These are phyloP conservation scores for Venusia cambrica DNA, from an alignment of 2,888 invertebrate species.

Conservation along the genomic window DNA sequence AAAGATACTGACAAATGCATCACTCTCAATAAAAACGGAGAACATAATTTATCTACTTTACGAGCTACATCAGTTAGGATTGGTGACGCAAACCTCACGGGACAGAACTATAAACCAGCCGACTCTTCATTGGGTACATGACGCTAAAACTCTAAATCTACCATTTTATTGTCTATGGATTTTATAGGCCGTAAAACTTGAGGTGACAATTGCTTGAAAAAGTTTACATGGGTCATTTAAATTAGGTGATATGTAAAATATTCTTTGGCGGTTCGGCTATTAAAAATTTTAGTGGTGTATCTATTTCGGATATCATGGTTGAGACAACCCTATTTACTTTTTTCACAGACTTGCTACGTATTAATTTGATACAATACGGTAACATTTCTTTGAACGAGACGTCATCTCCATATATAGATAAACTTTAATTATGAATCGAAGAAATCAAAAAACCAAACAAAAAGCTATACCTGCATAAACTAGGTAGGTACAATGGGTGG, in stretches of 20 bases:
- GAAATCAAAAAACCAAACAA: no score
- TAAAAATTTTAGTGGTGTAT: constrained; percentile 25
- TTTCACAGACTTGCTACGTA: no score
- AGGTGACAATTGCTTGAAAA: constrained; percentile 67
- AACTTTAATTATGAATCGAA: no score
- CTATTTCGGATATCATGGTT: constrained; percentile 21
- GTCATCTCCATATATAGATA: no score
- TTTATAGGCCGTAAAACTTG: constrained; percentile 65
- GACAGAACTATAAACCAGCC: constrained; percentile 53
- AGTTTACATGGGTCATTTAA: constrained; percentile 38
- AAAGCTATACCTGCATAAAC: no score
- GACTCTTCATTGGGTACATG: constrained; percentile 58
- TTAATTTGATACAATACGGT: constrained; percentile 3
- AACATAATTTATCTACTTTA: constrained; percentile 69
- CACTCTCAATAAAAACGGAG: constrained; percentile 30
- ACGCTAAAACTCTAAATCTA: constrained; percentile 67
- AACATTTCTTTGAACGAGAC: no score
- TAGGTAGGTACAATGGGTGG: no score
- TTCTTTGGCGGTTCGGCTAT: constrained; percentile 26
- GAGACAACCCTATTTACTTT: constrained; percentile 22
- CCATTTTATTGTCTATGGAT: constrained; percentile 53
- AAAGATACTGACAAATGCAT: constrained; percentile 28
- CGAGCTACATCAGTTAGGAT: constrained; percentile 55
- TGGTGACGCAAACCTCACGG: constrained; percentile 59
- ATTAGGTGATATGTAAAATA: constrained; percentile 29